Evolutionary conservation across 2,797 vertebrate species (phyloP), one percentile per base, ranked within the genome.

Genomic region (Sebastes matsubarae): DNA sequence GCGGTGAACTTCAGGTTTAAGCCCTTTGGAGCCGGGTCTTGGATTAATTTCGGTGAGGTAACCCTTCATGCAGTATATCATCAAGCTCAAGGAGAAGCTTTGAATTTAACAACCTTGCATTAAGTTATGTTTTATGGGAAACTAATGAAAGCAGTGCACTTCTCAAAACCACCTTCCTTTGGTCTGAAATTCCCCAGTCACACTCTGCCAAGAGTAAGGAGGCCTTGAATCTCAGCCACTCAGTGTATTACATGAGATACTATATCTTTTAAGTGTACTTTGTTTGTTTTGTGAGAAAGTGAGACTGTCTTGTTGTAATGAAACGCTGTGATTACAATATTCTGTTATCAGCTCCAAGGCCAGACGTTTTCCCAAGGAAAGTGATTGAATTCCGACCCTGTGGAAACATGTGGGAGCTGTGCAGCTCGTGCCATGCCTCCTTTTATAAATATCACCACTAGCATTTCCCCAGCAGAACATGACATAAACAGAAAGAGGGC

Each of bases 341-440:
- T 94, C 87, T 77, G 85, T 90, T 88, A 84, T 92, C 89, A 83
- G 68, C 78, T 85, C 79, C 90, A 93, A 93, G 93, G 91, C 67
- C 79, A 76, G 77, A 32, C 72, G 3, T 81, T 87, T 91, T 90
- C 86, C 83, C 78, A 66, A 80, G 61, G 61, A 88, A 80, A 77
- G 61, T 69, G 52, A 85, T 50, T 80, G 76, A 90, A 88, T 82
- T 70, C 80, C 27, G 29, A 75, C 75, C 59, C 57, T 34, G 69
- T 84, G 77, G 91, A 93, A 91, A 92, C 82, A 92, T 72, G 84
- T 88, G 87, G 87, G 80, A 90, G 68, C 84, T 61, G 61, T 27
- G 63, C 80, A 69, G 2, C 81, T 81, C 68, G 30, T 90, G 84
- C 84, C 87, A 88, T 91, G 66, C 83, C 69, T 91, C 79, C 46